A percentile compares a stretch with the other conserved stretches of the same genome.
Evolutionary conservation across 2,797 vertebrate genomes (phyloP).

Genomic region (Podarcis siculus): DNA sequence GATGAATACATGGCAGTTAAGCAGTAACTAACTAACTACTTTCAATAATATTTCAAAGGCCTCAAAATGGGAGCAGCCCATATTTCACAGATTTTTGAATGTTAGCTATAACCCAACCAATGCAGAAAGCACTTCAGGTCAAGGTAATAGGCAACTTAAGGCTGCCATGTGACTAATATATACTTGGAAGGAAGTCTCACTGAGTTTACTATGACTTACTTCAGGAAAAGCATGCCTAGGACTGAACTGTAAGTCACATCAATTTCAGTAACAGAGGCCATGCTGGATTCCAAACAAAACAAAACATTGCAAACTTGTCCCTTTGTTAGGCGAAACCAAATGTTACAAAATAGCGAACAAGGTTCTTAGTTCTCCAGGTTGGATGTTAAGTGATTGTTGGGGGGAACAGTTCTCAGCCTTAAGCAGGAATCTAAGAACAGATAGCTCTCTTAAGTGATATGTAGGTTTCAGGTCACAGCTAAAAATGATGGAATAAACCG

Average conservation of each 20-base stretch:
- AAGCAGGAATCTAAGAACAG: neutral
- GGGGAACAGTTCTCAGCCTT: neutral
- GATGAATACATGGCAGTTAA: conserved; percentile 12
- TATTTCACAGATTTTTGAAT: neutral
- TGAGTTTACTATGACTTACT: neutral
- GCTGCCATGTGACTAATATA: neutral
- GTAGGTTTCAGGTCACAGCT: neutral
- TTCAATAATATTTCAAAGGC: neutral
- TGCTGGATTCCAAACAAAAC: no score
- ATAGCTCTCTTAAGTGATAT: neutral
- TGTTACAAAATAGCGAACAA: neutral
- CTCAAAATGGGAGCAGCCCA: conserved; percentile 5
- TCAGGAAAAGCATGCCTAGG: neutral
- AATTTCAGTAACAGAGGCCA: neutral
- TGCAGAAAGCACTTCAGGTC: neutral
- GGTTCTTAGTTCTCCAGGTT: neutral
- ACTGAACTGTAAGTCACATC: neutral
- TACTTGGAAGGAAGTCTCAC: neutral
- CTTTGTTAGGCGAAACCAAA: neutral
- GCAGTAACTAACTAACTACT: neutral
- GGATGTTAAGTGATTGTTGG: neutral
- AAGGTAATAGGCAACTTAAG: neutral
- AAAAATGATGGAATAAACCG: neutral
- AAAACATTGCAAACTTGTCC: neutral
- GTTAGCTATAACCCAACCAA: neutral